A percentile compares a stretch with the other conserved stretches of the same genome.
These are phyloP conservation scores for Porites lobata DNA, from an alignment of 92 coral and sea anemone species.

Conservation along the genomic window DNA sequence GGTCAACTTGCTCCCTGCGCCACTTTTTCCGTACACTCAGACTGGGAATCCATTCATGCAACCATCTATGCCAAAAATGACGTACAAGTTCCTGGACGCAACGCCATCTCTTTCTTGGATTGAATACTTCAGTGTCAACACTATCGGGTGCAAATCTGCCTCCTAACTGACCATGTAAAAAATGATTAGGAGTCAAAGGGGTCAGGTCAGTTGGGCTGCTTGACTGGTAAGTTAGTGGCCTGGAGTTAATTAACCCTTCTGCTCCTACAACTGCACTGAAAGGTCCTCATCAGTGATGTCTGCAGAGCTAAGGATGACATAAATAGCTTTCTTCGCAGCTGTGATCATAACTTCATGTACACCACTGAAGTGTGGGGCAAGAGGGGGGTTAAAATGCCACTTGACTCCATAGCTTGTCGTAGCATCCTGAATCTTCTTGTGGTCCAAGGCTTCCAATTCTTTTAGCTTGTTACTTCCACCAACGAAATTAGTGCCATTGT, in stretches of 20 bases:
- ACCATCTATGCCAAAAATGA: slow-evolving; percentile 66
- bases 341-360: slow-evolving; percentile 70
- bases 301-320: slow-evolving; percentile 46
- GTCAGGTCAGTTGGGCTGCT: slow-evolving; percentile 43
- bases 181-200: slow-evolving; percentile 69
- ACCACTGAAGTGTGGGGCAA: slow-evolving; percentile 74
- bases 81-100: slow-evolving; percentile 61
- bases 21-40: too few relatives aligned
- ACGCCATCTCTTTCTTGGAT: slow-evolving; percentile 53
- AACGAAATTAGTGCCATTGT: slow-evolving; percentile 62
- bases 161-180: slow-evolving; percentile 27
- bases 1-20: too few relatives aligned
- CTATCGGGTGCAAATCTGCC: background rate
- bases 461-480: slow-evolving; percentile 51
- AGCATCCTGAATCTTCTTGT: slow-evolving; percentile 32
- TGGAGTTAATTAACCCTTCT: slow-evolving; percentile 46
- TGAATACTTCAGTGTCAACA: slow-evolving; percentile 16
- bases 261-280: slow-evolving; percentile 58
- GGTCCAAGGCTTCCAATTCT: slow-evolving; percentile 32
- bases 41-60: slow-evolving; percentile 63
- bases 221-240: slow-evolving; percentile 53
- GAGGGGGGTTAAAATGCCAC: slow-evolving; percentile 62
- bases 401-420: slow-evolving; percentile 44
- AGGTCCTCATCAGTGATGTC: slow-evolving; percentile 55
- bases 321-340: slow-evolving; percentile 65